Base-by-base conservation (phyloP, 2,888 invertebrate species). In the Drosophila sordidula region DNA sequence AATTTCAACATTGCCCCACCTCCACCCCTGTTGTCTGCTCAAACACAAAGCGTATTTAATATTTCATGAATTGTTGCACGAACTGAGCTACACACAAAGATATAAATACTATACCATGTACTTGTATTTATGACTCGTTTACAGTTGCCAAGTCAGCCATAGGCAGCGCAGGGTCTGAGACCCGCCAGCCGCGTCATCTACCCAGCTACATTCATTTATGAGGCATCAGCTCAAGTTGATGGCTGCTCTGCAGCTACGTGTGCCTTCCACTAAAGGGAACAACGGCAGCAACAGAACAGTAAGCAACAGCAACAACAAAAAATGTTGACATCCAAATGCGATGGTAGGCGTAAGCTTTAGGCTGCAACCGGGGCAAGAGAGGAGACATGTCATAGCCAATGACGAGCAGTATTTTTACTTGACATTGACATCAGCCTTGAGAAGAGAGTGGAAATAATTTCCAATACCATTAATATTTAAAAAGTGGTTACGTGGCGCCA, bases 61-160 rank as follows among this genome's bases (percentile, higher is more conserved):
- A 89, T 83, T 83, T 78, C 56, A 89, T 86, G 82, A 81, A 72
- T 87, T 70, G 69, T 58, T 44, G 74, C 77, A 65, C 61, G 54
- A 57, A 51, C 67, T 51, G 22, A 63, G 58, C 56, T 51, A 80
- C 73, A 62, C 18, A 66, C 41, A 71, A 46, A 67, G 56, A 62
- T 50, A 67, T 59, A 82, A 47, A 78, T 58, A 67, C 62, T 52
- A 47, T 65, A 56, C 64, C 70, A 58, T 74, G 70, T 74, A 55
- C 68, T 57, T 61, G 54, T 65, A 74, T 82, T 89, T 89, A 85
- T 70, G 72, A 88, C 70, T 87, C 82, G 64, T 51, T 84, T 80
- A 65, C 85, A 81, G 82, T 75, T 85, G 88, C 71, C 86, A 71
- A 87, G 89, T 80, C 70, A 81, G 85, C 61, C 73, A 38, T 62